These are phyloP conservation scores for Drosophila santomea DNA, from an alignment of 1,140 invertebrate species.

Conservation along the genomic window DNA sequence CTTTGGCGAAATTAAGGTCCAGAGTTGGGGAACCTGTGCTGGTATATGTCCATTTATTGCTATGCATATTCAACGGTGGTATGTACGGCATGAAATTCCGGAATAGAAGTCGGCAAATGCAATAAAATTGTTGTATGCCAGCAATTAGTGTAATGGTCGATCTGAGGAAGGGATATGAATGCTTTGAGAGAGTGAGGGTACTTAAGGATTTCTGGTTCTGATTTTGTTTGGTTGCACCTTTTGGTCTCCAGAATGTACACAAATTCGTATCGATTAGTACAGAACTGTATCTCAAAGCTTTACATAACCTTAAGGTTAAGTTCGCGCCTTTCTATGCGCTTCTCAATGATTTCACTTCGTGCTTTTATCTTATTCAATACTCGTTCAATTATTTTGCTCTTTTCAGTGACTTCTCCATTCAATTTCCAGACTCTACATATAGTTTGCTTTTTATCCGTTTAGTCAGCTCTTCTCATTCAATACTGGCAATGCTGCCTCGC, in stretches of 20 bases:
- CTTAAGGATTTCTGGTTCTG: background rate
- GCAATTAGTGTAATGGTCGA: conserved; percentile 70
- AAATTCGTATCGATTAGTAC: conserved; percentile 10
- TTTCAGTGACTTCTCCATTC: conserved; percentile 23
- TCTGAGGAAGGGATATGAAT: conserved; percentile 22
- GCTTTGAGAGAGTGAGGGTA: background rate
- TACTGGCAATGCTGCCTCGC: background rate
- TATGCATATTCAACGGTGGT: conserved; percentile 60
- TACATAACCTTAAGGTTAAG: background rate
- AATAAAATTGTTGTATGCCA: conserved; percentile 58
- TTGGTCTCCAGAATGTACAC: background rate
- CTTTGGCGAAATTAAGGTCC: conserved; percentile 22
- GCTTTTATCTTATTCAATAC: conserved; percentile 1
- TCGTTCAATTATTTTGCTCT: conserved; percentile 4
- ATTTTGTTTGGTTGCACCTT: conserved; percentile 15
- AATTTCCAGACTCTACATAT: conserved; percentile 8
- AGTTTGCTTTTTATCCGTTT: conserved; percentile 14
- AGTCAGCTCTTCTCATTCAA: conserved; percentile 23
- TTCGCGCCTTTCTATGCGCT: conserved; percentile 3
- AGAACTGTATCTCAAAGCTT: too few species aligned
- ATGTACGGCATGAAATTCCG: conserved; percentile 48
- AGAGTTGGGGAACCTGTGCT: conserved; percentile 5
- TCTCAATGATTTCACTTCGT: background rate
- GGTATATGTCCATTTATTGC: conserved; percentile 57
- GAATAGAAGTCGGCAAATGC: conserved; percentile 36